Evolutionary conservation across 2,113 vertebrate genomes (phyloP), one percentile per base, ranked within the genome.

Genomic region (Beaufortia kweichowensis): DNA sequence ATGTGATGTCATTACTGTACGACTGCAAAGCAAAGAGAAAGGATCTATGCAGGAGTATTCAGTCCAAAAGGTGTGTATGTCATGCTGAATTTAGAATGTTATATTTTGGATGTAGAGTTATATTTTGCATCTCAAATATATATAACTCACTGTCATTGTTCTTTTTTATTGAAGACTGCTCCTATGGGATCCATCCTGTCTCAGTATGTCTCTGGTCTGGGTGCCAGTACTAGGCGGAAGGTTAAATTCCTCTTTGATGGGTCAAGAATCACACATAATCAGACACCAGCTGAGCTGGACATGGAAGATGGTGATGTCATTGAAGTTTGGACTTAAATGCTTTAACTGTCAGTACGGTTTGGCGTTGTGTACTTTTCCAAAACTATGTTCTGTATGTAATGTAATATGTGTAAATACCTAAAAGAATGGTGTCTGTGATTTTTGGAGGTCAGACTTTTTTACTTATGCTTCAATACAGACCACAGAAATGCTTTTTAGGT

Each of bases 261-360:
- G 68, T 77, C 76, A 77, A 90, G 84, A 63, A 79, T 93, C 78
- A 72, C 17, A 0, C 15, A 21, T 28, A 50, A 31, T n/a, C 84
- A 91, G 69, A 92, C 91, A 1, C 88, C 92, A 3, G 84, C 87
- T 2, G 81, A 92, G 79, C 90, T 93, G 3, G 90, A 92, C 78
- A 91, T 93, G 92, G 91, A 93, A 82, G 90, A 93, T 9, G 91
- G 90, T 0, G 92, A 93, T 85, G 87, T 93, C 69, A 86, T 93
- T 9, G 91, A 93, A 63, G 92, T 92, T 0, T 93, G 91, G 91
- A 29, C 33, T 50, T 92, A 69, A 90, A 7, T 8, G 9, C 28
- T 19, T 0, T 23, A 15, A 31, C 0, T 39, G 33, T 71, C 9
- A 11, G 43, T 39, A n/a, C 7, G 35, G 61, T 46, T 66, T 43